Percentiles rank a stretch among this genome's conserved stretches.
These are phyloP conservation scores for Brachionus asplanchnoidis DNA, from an alignment of 1,140 invertebrate genomes.

Conservation along the genomic window DNA sequence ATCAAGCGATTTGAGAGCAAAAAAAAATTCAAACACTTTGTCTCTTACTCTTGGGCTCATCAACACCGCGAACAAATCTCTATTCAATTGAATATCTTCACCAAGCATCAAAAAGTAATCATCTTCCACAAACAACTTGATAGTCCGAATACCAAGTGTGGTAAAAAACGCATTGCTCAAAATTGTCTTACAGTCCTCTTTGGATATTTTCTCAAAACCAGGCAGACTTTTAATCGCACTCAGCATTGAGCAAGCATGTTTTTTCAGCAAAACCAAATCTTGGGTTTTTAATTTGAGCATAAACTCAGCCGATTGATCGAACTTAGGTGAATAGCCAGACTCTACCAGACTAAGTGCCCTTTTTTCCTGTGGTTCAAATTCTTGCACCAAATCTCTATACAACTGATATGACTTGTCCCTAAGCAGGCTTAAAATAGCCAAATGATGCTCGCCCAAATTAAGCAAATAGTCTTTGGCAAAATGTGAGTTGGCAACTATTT, in stretches of 20 bases:
- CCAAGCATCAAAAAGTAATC: slow-evolving; percentile 33
- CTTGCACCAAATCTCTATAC: neutral
- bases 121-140: neutral
- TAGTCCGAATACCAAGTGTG: neutral
- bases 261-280: neutral
- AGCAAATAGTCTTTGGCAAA: neutral
- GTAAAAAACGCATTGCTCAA: neutral
- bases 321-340: neutral
- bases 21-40: slow-evolving; percentile 23
- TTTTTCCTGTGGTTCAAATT: slow-evolving; percentile 1
- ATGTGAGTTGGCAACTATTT: neutral
- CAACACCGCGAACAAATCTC: neutral
- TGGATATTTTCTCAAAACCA: neutral
- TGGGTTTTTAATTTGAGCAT: neutral
- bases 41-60: neutral
- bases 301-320: neutral
- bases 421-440: neutral
- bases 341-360: neutral
- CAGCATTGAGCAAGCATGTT: neutral
- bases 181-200: neutral
- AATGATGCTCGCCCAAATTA: neutral
- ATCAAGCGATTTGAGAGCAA: neutral
- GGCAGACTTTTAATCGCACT: neutral
- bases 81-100: neutral
- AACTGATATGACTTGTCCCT: slow-evolving; percentile 10